A percentile compares a stretch with the other conserved stretches of the same genome.
phyloP scores from a whole-genome alignment of 2,888 invertebrate species.

The Biston stratarius region DNA sequence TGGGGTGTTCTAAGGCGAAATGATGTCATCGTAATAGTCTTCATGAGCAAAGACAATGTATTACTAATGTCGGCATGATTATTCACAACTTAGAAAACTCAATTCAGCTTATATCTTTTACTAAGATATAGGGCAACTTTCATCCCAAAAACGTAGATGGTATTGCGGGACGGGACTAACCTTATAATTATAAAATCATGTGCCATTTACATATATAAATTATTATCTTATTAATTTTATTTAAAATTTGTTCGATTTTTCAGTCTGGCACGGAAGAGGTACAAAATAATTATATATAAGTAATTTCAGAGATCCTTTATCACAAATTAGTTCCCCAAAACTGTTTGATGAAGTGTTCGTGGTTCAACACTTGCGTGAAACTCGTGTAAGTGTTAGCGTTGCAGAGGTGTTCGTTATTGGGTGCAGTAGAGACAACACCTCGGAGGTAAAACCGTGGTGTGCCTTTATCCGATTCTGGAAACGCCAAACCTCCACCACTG shows the following conservation, averaged over 20 bases:
- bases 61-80: too few relatives aligned
- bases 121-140: too few relatives aligned
- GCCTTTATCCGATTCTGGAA: constrained; percentile 56
- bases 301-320: constrained; percentile 3
- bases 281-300: neutral
- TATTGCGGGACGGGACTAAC: too few relatives aligned
- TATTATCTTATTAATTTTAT: neutral
- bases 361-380: constrained; percentile 65
- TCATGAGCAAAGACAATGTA: too few relatives aligned
- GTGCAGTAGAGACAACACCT: constrained; percentile 70
- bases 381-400: constrained; percentile 60
- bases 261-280: constrained; percentile 7
- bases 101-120: too few relatives aligned
- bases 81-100: too few relatives aligned
- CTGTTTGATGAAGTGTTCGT: constrained; percentile 65
- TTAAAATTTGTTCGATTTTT: neutral
- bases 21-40: too few relatives aligned
- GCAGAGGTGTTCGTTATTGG: constrained; percentile 60
- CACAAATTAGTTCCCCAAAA: constrained; percentile 38
- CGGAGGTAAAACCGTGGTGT: constrained; percentile 65
- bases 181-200: too few relatives aligned
- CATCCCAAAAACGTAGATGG: too few relatives aligned
- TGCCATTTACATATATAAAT: neutral
- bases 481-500: constrained; percentile 74
- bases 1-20: too few relatives aligned